Evolutionary conservation across 2,797 vertebrate species (phyloP).

Genomic region (Enteromius fasciolatus): DNA sequence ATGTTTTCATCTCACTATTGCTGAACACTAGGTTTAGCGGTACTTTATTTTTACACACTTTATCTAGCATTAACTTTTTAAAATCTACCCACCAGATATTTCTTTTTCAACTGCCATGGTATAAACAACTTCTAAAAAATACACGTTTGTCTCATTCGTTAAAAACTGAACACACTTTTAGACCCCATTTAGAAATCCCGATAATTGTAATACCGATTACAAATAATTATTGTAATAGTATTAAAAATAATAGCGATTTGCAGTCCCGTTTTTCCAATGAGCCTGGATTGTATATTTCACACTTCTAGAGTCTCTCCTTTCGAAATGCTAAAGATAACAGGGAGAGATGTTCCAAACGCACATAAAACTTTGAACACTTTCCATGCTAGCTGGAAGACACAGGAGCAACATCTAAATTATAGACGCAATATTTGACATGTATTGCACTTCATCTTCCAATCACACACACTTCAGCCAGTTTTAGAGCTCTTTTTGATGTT

Average conservation of each 20-base stretch:
- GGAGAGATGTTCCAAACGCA: neutral
- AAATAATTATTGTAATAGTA: too few relatives aligned
- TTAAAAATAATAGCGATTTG: too few relatives aligned
- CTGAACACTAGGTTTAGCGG: neutral
- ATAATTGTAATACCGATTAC: too few relatives aligned
- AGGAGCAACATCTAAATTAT: constrained; percentile 45
- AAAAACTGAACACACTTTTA: neutral
- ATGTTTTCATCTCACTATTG: neutral
- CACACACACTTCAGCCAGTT: constrained; percentile 35
- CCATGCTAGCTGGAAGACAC: neutral
- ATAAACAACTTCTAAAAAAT: neutral
- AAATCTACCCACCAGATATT: neutral
- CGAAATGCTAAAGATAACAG: neutral
- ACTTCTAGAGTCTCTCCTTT: neutral
- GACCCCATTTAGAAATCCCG: neutral
- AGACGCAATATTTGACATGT: constrained; percentile 34
- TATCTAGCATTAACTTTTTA: neutral
- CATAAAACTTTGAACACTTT: constrained; percentile 33
- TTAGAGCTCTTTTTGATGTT: constrained; percentile 32
- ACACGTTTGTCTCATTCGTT: neutral
- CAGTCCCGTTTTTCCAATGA: neutral
- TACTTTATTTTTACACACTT: neutral
- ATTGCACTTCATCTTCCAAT: constrained; percentile 39
- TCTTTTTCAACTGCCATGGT: neutral
- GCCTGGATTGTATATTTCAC: neutral